Conservation (phyloP, 2,797 vertebrate genomes). For the Sciurus vulgaris region DNA sequence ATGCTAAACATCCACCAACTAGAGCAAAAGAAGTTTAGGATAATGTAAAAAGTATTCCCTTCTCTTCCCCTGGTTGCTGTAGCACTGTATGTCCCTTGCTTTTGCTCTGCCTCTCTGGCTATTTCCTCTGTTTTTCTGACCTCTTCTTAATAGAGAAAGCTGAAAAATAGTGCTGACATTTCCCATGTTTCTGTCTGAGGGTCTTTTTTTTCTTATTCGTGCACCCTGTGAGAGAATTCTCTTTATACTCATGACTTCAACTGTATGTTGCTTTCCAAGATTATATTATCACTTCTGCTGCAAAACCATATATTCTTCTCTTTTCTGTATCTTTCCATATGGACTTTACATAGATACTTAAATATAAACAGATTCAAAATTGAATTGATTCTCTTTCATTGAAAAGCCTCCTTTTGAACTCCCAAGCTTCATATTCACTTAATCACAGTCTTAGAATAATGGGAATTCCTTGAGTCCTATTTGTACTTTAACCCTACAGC, state of each 20-base stretch:
- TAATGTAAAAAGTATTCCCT: neutral
- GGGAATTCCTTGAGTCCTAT: neutral
- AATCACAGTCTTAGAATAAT: neutral
- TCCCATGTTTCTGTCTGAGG: neutral
- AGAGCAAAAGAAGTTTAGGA: neutral
- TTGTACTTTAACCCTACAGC: neutral
- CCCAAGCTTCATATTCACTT: neutral
- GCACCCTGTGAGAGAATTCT: neutral
- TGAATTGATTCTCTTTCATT: neutral
- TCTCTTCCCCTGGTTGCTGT: neutral
- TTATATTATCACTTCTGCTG: neutral
- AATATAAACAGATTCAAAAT: neutral
- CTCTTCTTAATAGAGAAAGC: neutral
- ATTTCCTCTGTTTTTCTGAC: neutral
- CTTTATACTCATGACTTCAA: neutral
- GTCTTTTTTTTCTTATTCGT: neutral
- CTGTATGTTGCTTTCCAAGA: neutral
- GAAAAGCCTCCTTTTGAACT: neutral
- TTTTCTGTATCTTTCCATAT: neutral
- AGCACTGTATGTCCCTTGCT: neutral
- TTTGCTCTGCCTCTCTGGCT: neutral
- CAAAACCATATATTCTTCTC: neutral
- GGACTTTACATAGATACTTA: neutral
- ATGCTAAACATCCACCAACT: neutral
- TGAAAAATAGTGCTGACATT: neutral